phyloP scores from a whole-genome alignment of 2,888 invertebrate genomes.

The Onthophagus sagittarius region DNA sequence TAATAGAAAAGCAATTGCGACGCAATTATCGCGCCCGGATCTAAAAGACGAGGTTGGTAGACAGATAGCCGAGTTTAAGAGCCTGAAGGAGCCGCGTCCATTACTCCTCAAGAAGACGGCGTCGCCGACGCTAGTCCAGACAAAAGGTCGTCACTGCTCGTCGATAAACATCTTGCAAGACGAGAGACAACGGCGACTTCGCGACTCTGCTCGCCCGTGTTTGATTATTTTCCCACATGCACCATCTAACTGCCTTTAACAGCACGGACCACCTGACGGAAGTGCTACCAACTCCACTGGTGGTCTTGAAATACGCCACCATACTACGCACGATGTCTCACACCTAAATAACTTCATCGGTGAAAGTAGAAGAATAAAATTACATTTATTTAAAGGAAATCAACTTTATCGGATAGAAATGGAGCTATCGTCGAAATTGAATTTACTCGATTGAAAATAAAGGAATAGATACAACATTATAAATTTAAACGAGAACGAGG shows the following conservation, averaged over 20 bases:
- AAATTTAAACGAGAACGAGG: slow-evolving; percentile 9
- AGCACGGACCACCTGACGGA: slow-evolving; percentile 9
- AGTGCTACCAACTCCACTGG: slow-evolving; percentile 5
- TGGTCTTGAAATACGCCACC: background rate
- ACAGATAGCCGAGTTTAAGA: slow-evolving; percentile 26
- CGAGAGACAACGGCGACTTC: slow-evolving; percentile 4
- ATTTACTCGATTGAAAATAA: too few relatives aligned
- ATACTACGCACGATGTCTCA: background rate
- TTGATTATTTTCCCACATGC: slow-evolving; percentile 14
- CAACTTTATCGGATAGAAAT: too few relatives aligned
- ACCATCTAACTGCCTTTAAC: slow-evolving; percentile 9
- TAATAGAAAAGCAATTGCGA: slow-evolving; percentile 32
- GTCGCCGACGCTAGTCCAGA: slow-evolving; percentile 23
- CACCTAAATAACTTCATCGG: background rate
- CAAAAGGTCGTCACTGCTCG: slow-evolving; percentile 32
- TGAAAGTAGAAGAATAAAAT: background rate
- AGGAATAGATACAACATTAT: background rate
- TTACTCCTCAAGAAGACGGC: slow-evolving; percentile 21
- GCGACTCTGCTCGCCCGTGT: slow-evolving; percentile 8
- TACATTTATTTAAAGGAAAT: background rate
- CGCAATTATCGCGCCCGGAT: slow-evolving; percentile 32
- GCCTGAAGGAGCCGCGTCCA: slow-evolving; percentile 28
- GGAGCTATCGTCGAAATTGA: too few relatives aligned
- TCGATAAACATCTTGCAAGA: slow-evolving; percentile 26
- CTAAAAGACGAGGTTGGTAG: slow-evolving; percentile 26